Conservation (phyloP, 2,888 invertebrate species). For the Ormyrus nitidulus region DNA sequence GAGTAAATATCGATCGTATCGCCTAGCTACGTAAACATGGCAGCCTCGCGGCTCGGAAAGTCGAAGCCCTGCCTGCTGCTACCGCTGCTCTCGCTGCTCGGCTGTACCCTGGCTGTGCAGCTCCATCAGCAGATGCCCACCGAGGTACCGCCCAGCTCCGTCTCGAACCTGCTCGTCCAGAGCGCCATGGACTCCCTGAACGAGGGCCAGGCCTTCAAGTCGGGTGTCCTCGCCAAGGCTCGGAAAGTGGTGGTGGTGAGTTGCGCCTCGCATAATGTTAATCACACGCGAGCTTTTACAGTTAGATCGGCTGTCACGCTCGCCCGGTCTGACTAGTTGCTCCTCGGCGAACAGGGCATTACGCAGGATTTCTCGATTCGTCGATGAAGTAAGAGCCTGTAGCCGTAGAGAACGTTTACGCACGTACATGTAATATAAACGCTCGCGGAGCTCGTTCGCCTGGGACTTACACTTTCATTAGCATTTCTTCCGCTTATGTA, state of each 20-base stretch:
- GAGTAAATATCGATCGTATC: background rate
- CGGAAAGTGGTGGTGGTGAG: slow-evolving; percentile 66
- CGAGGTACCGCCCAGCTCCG: slow-evolving; percentile 60
- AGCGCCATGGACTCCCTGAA: slow-evolving; percentile 67
- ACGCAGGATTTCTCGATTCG: slow-evolving; percentile 49
- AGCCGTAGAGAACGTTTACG: background rate
- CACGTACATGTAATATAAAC: background rate
- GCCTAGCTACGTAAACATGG: slow-evolving; percentile 22
- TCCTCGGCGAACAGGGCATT: slow-evolving; percentile 12
- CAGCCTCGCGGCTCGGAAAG: slow-evolving; percentile 38
- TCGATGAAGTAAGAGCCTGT: slow-evolving; percentile 46
- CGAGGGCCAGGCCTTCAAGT: slow-evolving; percentile 64
- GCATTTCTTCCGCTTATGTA: slow-evolving; percentile 14
- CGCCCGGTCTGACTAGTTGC: background rate
- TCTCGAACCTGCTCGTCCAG: slow-evolving; percentile 62
- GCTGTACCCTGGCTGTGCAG: slow-evolving; percentile 10
- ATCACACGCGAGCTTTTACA: background rate
- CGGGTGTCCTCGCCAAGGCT: slow-evolving; percentile 67
- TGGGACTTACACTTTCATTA: background rate
- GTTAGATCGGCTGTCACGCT: background rate
- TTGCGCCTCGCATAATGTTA: no score
- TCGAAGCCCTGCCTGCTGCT: slow-evolving; percentile 9
- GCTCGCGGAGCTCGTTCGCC: background rate
- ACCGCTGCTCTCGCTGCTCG: background rate
- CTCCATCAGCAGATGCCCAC: slow-evolving; percentile 42